Evolutionary conservation across 2,797 vertebrate species (phyloP).

Genomic region (Urosaurus nigricauda): DNA sequence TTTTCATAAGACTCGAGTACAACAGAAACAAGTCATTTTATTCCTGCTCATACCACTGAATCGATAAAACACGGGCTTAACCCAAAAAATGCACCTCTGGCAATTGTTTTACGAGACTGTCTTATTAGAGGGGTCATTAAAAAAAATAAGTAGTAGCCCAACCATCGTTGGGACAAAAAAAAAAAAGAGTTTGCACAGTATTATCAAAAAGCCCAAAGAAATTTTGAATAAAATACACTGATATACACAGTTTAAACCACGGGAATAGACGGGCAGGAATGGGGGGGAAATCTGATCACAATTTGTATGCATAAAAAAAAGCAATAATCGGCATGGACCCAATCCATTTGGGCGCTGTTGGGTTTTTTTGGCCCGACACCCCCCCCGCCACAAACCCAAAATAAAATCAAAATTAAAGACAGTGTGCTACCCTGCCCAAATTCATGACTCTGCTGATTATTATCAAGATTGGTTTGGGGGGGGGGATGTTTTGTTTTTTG

Average conservation of each 20-base stretch:
- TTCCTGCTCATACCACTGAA: slow-evolving; percentile 84
- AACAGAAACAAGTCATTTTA: slow-evolving; percentile 88
- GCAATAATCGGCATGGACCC: slow-evolving; percentile 74
- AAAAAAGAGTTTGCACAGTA: slow-evolving; percentile 48
- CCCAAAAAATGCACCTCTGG: slow-evolving; percentile 76
- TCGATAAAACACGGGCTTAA: slow-evolving; percentile 77
- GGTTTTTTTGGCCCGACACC: slow-evolving; percentile 65
- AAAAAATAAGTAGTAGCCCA: slow-evolving; percentile 75
- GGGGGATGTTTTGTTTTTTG: slow-evolving; percentile 41
- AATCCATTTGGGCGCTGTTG: slow-evolving; percentile 73
- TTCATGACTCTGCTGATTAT: slow-evolving; percentile 80
- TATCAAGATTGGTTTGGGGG: slow-evolving; percentile 63
- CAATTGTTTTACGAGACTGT: slow-evolving; percentile 76
- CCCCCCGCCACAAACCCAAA: slow-evolving; percentile 43
- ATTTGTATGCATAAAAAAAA: slow-evolving; percentile 79
- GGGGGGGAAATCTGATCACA: slow-evolving; percentile 64
- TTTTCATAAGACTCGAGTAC: slow-evolving; percentile 84
- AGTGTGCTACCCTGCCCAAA: slow-evolving; percentile 79
- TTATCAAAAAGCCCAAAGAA: slow-evolving; percentile 60
- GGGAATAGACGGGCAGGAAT: slow-evolving; percentile 64
- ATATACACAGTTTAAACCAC: slow-evolving; percentile 61
- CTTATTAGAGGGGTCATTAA: slow-evolving; percentile 77
- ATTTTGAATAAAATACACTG: slow-evolving; percentile 68
- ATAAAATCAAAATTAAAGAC: slow-evolving; percentile 75
- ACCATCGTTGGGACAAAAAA: slow-evolving; percentile 73